Conservation (phyloP, 2,113 vertebrate genomes). For the Crotophaga sulcirostris region DNA sequence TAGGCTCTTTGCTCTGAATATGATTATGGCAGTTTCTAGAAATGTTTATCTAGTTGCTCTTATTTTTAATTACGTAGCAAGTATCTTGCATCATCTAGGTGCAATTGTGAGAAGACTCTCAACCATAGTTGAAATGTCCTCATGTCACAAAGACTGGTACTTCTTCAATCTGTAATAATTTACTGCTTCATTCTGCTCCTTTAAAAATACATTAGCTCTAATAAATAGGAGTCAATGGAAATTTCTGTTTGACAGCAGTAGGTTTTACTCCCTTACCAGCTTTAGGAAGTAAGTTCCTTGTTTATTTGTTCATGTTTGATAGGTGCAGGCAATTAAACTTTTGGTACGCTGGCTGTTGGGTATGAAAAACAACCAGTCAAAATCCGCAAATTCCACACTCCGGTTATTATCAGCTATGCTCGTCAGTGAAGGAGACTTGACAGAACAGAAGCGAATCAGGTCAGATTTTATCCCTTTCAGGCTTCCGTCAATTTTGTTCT, state of each 20-base stretch:
- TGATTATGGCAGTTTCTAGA: not conserved
- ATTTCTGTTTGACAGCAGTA: not conserved
- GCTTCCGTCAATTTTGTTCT: not conserved
- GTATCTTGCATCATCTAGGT: not conserved
- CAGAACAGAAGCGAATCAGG: conserved; percentile 98
- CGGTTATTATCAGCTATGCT: conserved; percentile 96
- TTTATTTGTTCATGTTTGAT: conserved; percentile 45
- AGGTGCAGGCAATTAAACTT: conserved; percentile 99
- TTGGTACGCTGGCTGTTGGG: conserved; percentile 96
- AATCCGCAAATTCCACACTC: conserved; percentile 97
- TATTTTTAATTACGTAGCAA: not conserved
- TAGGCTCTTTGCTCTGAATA: not conserved
- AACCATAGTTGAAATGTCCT: not conserved
- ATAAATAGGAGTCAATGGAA: not conserved
- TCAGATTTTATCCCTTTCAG: conserved; percentile 53
- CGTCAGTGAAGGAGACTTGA: conserved; percentile 97
- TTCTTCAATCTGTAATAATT: not conserved
- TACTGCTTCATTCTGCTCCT: not conserved
- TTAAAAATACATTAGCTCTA: not conserved
- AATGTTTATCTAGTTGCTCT: not conserved
- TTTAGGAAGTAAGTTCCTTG: not conserved
- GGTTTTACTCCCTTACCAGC: not conserved
- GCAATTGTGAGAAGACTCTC: not conserved
- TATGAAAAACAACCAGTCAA: conserved; percentile 99
- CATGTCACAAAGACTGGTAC: not conserved